Base-by-base conservation (phyloP, 2,113 vertebrate species). In the Microtus ochrogaster region DNA sequence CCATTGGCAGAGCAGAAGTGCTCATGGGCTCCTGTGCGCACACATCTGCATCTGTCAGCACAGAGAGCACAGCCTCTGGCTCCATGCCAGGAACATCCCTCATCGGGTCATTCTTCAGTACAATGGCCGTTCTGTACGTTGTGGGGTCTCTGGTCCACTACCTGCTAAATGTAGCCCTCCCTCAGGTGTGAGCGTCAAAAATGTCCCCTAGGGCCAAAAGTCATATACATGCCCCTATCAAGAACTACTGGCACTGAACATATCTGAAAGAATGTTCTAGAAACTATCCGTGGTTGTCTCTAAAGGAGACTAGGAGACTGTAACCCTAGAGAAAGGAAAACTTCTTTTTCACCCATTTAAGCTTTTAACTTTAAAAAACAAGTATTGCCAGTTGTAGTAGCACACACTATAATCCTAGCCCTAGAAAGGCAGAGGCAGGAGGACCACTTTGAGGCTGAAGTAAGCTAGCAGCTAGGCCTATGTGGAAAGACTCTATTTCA, bases 1-100 rank as follows among this genome's bases (percentile, higher is more conserved):
- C 74, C n/a, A 3, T 24, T 24, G 5, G 41, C 2, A 47, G 72
- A 73, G 17, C 26, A 1, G 26, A 14, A 77, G 24, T 28, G 74
- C 74, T 77, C 3, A 0, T 26, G 30, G 0, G 2, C 44, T 0
- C 16, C 17, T 22, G 47, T 36, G 58, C 7, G 14, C 21, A 4
- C 5, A 26, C 7, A 7, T 19, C 30, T 68, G 33, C 26, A 8
- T 85, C 65, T 36, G 2, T 24, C 1, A 5, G 55, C 79, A 0
- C 4, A 6, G 14, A 17, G 24, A 49, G 1, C 33, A 10, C 41
- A 47, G 5, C 11, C 61, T 24, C 49, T 58, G 5, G 68, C 81
- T 41, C 70, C 7, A 24, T 2, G 0, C 26, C 14, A 1, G 0
- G 47, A 30, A 39, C 28, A 6, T 72, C 44, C 39, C 26, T 5